Percentiles rank a stretch among this genome's conserved stretches.
Evolutionary conservation across 2,888 invertebrate species (phyloP).

Genomic region (Athetis lepigone): DNA sequence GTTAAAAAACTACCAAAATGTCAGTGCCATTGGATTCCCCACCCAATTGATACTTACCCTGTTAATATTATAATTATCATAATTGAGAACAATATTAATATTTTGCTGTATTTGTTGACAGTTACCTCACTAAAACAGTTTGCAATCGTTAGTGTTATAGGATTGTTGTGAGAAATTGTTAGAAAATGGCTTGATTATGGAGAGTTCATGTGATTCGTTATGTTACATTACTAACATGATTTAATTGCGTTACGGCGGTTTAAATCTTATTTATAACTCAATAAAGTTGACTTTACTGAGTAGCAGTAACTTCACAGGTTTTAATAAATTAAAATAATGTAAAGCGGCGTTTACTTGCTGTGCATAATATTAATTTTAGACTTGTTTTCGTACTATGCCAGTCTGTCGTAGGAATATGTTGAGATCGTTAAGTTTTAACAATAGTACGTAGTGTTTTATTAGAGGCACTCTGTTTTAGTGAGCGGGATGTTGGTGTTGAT

Average conservation of each 20-base stretch:
- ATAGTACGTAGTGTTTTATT: constrained; percentile 16
- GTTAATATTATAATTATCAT: constrained; percentile 20
- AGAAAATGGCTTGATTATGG: constrained; percentile 6
- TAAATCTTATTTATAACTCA: background rate
- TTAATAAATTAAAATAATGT: too few species aligned
- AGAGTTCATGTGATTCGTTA: constrained; percentile 15
- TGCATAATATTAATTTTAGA: background rate
- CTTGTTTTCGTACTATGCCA: background rate
- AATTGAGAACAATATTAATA: constrained; percentile 26
- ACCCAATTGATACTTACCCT: constrained; percentile 29
- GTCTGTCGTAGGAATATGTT: background rate
- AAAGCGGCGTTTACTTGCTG: background rate
- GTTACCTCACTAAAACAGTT: constrained; percentile 46
- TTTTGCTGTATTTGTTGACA: constrained; percentile 27
- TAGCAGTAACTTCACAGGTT: background rate
- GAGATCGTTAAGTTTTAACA: constrained; percentile 24
- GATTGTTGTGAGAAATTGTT: constrained; percentile 9
- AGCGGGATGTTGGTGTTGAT: constrained; percentile 42
- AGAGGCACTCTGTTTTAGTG: constrained; percentile 49
- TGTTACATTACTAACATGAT: too few species aligned
- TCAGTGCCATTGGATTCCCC: constrained; percentile 24
- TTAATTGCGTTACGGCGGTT: constrained; percentile 6
- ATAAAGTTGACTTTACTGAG: constrained; percentile 7
- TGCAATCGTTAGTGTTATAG: constrained; percentile 11
- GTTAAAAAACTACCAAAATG: background rate